Conservation (phyloP, 2,113 vertebrate genomes). For the Sinosuthora webbiana region DNA sequence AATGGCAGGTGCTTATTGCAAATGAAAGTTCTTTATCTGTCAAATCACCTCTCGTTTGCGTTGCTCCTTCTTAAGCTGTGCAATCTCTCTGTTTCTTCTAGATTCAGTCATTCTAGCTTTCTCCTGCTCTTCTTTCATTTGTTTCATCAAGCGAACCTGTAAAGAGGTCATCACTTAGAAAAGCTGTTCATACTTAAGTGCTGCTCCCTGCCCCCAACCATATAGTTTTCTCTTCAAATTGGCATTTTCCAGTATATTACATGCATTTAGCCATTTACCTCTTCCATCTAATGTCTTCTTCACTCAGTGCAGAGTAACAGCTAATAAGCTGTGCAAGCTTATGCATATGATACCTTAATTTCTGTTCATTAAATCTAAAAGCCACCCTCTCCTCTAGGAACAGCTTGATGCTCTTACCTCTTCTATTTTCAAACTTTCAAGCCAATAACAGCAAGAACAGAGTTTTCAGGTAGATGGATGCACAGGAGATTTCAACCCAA, state of each 20-base stretch:
- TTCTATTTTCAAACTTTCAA: neutral
- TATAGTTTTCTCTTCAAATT: neutral
- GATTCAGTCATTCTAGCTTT: constrained; percentile 86
- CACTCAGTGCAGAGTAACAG: neutral
- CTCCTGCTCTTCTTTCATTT: constrained; percentile 99
- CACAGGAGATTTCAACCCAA: neutral
- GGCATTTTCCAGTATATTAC: neutral
- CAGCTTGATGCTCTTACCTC: neutral
- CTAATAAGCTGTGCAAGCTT: neutral
- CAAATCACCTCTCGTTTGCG: constrained; percentile 87
- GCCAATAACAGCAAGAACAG: neutral
- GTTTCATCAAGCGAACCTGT: constrained; percentile 95
- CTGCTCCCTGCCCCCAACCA: neutral
- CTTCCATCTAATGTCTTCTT: neutral
- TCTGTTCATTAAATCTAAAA: neutral
- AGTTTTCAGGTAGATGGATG: neutral
- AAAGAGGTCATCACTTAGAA: neutral
- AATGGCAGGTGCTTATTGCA: neutral
- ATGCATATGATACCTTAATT: neutral
- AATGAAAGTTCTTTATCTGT: neutral
- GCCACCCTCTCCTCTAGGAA: neutral
- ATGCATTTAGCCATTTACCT: neutral
- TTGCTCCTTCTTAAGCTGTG: constrained; percentile 95
- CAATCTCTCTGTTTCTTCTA: constrained; percentile 91
- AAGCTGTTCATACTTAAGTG: neutral